Conservation (phyloP, 2,888 invertebrate species). For the Corbicula japonica region DNA sequence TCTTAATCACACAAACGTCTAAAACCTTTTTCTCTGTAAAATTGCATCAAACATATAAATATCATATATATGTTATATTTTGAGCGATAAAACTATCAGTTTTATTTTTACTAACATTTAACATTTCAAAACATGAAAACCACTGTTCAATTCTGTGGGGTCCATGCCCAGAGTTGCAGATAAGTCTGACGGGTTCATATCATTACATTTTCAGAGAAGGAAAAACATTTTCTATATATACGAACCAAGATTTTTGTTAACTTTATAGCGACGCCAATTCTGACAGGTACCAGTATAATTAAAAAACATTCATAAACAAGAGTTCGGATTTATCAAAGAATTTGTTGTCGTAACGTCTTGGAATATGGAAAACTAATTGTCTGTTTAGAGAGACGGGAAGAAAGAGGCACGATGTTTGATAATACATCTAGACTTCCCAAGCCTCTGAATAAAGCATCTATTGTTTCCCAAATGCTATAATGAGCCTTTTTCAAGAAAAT, state of each 20-base stretch:
- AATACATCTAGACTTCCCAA: constrained; percentile 24
- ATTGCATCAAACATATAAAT: constrained; percentile 5
- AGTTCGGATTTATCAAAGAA: constrained; percentile 45
- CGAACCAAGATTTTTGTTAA: constrained; percentile 11
- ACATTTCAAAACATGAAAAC: constrained; percentile 52
- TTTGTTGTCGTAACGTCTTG: constrained; percentile 32
- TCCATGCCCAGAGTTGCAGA: constrained; percentile 27
- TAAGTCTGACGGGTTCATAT: constrained; percentile 36
- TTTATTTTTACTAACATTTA: constrained; percentile 34
- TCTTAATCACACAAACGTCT: too few relatives aligned
- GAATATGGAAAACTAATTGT: constrained; percentile 40
- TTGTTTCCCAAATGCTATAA: too few relatives aligned
- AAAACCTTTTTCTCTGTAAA: too few relatives aligned
- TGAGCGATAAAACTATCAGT: constrained; percentile 20
- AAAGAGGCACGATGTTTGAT: constrained; percentile 34
- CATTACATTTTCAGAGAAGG: constrained; percentile 29
- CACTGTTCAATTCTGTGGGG: constrained; percentile 42
- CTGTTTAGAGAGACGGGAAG: constrained; percentile 15
- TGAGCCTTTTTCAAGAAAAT: too few relatives aligned
- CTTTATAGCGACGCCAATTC: constrained; percentile 55
- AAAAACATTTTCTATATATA: constrained; percentile 37
- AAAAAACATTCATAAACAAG: constrained; percentile 40
- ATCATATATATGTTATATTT: not conserved
- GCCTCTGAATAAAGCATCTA: too few relatives aligned
- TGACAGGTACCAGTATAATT: constrained; percentile 44